Base-by-base conservation (phyloP, 2,888 invertebrate species). In the Orgyia antiqua region DNA sequence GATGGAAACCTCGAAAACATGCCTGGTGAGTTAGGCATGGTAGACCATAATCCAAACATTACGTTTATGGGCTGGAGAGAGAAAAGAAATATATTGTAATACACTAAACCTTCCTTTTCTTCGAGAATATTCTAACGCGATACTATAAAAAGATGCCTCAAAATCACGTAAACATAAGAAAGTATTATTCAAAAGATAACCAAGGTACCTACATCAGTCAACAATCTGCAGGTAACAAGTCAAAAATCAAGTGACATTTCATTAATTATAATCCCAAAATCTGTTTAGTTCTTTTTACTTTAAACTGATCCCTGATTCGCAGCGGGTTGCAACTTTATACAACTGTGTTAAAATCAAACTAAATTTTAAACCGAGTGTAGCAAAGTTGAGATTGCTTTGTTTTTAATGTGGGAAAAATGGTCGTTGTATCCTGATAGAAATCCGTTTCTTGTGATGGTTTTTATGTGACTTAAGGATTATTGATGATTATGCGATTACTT, bases 401-500 rank as follows among this genome's bases (percentile, higher is more conserved):
- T 3, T 15, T 15, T 15, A 15, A 15, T 4, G 15, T 31, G 8
- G n/a, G 36, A 24, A 30, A 32, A 39, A 33, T 52, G 52, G 55
- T 57, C 46, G 48, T 49, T 52, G 45, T 42, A 41, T 43, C 43
- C 42, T 48, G 61, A 64, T 66, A 64, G 67, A 70, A 66, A 68
- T 68, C 65, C 60, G 41, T 60, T 53, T 59, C 51, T 60, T 51
- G 45, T 55, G 48, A 51, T 55, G 46, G 46, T 74, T 70, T 74
- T 68, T 68, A 47, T 67, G 42, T 61, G 66, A 67, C 58, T 64
- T 76, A 68, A 68, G 72, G 73, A 76, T 79, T 78, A 80, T 80
- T 78, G 76, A 82, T 80, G 76, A 76, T 76, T 73, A 75, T 64
- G 64, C 67, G 69, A 76, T 79, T 78, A 78, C 74, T 57, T 54